Percentiles rank a stretch among this genome's conserved stretches.
Conservation (phyloP, 2,113 vertebrate species). For the Chroicocephalus ridibundus region DNA sequence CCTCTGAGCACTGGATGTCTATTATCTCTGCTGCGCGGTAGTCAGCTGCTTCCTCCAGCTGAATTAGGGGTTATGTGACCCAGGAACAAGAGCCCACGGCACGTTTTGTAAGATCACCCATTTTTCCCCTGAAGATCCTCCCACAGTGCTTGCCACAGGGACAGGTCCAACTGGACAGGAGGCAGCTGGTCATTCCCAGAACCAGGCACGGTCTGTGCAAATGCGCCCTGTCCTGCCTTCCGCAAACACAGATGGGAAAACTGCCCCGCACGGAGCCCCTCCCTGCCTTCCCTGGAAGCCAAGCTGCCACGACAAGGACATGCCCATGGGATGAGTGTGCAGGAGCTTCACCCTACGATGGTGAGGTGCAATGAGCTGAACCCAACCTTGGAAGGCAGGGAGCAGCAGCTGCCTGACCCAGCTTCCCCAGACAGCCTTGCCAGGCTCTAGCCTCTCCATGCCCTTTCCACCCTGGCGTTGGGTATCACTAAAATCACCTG, state of each 20-base stretch:
- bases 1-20: not conserved
- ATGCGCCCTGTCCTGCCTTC: not conserved
- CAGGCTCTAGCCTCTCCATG: not conserved
- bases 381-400: not conserved
- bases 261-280: not conserved
- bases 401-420: not conserved
- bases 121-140: not conserved
- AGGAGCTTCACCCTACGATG: rapidly evolving
- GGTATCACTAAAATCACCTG: not conserved
- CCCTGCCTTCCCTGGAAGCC: not conserved
- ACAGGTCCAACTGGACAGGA: not conserved
- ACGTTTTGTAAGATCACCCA: not conserved
- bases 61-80: not conserved
- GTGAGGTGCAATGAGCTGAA: not conserved
- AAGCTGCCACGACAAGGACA: rapidly evolving
- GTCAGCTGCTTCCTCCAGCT: not conserved
- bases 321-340: not conserved
- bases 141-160: not conserved
- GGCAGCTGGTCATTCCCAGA: not conserved
- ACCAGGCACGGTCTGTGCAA: not conserved
- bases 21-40: not conserved
- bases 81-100: not conserved
- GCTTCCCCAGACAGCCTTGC: not conserved
- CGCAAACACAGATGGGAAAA: not conserved
- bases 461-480: not conserved